Evolutionary conservation across 2,797 vertebrate genomes (phyloP), one percentile per base, ranked within the genome.

Genomic region (Phalanger gymnotis): DNA sequence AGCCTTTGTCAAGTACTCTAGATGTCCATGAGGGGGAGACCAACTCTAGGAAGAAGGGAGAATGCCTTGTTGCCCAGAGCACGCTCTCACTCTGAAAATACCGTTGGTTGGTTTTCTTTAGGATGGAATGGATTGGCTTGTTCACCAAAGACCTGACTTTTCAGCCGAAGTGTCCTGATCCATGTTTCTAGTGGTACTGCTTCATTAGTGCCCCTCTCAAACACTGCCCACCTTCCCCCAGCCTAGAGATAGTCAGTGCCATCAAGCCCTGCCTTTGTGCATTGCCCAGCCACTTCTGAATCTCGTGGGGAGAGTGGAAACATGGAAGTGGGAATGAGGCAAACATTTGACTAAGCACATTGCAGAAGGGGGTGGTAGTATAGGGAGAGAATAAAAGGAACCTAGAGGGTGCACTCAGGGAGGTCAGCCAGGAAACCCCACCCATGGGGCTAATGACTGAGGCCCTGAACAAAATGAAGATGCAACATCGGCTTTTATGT

Each of bases 1-100:
- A 61, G 91, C 87, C 87, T 58, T 92, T 95, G 94, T 12, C 89
- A 97, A 94, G 93, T 95, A 91, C 31, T 94, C 5, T 53, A 95
- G 47, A 54, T 66, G 54, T 93, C 94, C 96, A 97, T 96, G 89
- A 97, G 97, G 52, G 94, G 97, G 95, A 91, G 96, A 27, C 93
- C 95, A 93, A 87, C 91, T 92, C 96, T 56, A 95, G 31, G 40
- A 90, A n/a, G 12, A 94, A 95, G 66, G 90, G 54, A 92, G 95
- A 93, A 96, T 91, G 90, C 57, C 22, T 95, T 87, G 27, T 5
- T 66, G 31, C 47, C 27, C 56, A 93, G 93, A 94, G 40, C 31
- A 52, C 34, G 92, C 94, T 52, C 40, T 94, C 94, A 47, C 47
- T 12, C 1, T 96, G 87, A 6, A 92, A 92, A 92, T 30, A 92